Base-by-base conservation (phyloP, 1,140 invertebrate species). In the Zelostemma sp. region DNA sequence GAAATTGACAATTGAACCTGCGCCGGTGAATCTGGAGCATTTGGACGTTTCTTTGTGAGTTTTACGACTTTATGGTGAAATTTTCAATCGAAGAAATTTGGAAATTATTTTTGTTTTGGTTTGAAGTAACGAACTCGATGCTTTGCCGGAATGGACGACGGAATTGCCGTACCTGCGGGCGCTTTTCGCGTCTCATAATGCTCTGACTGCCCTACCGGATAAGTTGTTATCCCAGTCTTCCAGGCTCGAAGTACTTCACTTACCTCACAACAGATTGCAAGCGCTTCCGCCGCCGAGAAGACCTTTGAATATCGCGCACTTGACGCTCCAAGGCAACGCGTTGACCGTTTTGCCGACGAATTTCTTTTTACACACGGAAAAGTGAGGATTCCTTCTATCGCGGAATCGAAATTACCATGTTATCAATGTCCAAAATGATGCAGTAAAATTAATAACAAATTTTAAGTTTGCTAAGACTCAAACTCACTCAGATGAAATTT, bases 271-370 rank as follows among this genome's bases (percentile, higher is more conserved):
- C 76, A 90, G 90, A 74, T 85, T 94, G 25, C 88, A 90, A 69
- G 87, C 88, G 17, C 85, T 95, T 33, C 92, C 92, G 19, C 88
- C 89, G 15, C 91, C 92, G 0, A 86, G 91, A 48, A 83, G 88
- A 43, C 87, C 89, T 61, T 80, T 90, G 47, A 90, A 90, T 9
- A 82, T 94, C 33, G 90, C 91, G 72, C 90, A 92, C 78, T 73
- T 94, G 9, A 89, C 92, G 41, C 81, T 95, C 21, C 92, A 95
- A 75, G 91, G 92, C 77, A 95, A 95, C 78, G 90, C 89, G 57
- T 85, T 95, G 59, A 89, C 91, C 51, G 85, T 86, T 8, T 79
- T 95, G 51, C 92, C 92, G 6, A 89, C 89, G 35, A 93, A 91
- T 71, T 93, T 95, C 76, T 93, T 95, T 76, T 86, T 87, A 6